Evolutionary conservation across 2,797 vertebrate genomes (phyloP), one percentile per base, ranked within the genome.

Genomic region (Trematomus bernacchii): DNA sequence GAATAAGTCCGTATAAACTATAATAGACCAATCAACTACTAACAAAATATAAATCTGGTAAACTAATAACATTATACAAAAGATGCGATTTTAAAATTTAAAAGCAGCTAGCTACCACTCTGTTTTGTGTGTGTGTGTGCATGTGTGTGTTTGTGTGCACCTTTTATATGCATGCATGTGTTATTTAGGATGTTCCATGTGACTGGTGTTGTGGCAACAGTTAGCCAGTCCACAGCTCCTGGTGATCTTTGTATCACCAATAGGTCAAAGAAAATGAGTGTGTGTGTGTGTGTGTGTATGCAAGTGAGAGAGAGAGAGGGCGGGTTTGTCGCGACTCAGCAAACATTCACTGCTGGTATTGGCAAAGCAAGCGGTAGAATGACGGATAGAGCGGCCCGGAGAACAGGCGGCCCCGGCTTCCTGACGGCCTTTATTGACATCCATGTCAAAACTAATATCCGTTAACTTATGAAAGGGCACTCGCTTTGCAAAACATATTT

Each of bases 181-280:
- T 76, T 84, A 69, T 88, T 86, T 84, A 76, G 42, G 54, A 77
- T 71, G 47, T 70, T 82, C 50, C 69, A 23, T 62, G 54, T 1
- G 18, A 68, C 65, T 44, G 5, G 27, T 92, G 82, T 92, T 92
- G 74, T 91, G 85, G 66, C 89, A 93, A 91, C 84, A 91, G 33
- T 9, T 4, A 80, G 58, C 51, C 47, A 30, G 64, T 65, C 62
- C 50, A 80, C 69, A 84, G 71, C 74, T 66, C 33, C 59, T 71
- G 72, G 54, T 85, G 77, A 83, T 86, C 77, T 85, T 86, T 86
- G 44, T 76, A 62, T 76, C 14, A 3, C 30, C 59, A 67, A 64
- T 76, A 90, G 84, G 85, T 91, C 84, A 84, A 46, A 81, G 66
- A 75, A 43, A 62, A 55, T 30, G 58, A 14, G 18, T 54, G 61